Base-by-base conservation (phyloP, 92 coral and sea anemone genomes). In the Muricea muricata region DNA sequence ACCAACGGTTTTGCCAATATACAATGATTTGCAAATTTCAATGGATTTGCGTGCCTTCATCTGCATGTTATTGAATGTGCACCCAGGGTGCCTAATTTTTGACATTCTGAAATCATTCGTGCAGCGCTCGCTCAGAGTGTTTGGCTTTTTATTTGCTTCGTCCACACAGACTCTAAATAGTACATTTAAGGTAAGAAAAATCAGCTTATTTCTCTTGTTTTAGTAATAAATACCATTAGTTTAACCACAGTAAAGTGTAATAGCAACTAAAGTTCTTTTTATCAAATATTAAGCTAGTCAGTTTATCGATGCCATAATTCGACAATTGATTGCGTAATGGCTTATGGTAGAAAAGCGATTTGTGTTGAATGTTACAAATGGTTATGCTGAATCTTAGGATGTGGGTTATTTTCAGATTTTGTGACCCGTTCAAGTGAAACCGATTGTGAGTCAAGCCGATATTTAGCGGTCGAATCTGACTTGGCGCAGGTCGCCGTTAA, bases 81-180 rank as follows among this genome's bases (percentile, higher is more conserved):
- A 32, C 50, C 28, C 76, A 20, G 76, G 76, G 76, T 69, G 76
- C 76, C 76, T 24, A 69, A 69, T 69, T 69, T 26, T 50, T 50
- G 17, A 10, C 76, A 69, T 69, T 32, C 76, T 60, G 13, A 20
- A 60, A 28, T 23, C 69, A 32, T 45, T 28, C 37, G 50, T 26
- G n/a, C n/a, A n/a, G 37, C 37, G n/a, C 10, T 20, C 21, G 7
- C 17, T 69, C 76, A 69, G n/a, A 14, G 32, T 35, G 42, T 5
- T 7, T 20, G 1, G 28, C 76, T 47, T 20, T 47, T 20, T 47
- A 47, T 47, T 46, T 7, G 39, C 47, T 24, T 69, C 20, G n/a
- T 33, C 48, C 13, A 7, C 23, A 6, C 11, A 7, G 20, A 24
- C 76, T 18, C 76, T 29, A 13, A 69, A 35, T 69, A 46, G 23